Evolutionary conservation across 92 coral and sea anemone species (phyloP).

Genomic region (Paramuricea clavata): DNA sequence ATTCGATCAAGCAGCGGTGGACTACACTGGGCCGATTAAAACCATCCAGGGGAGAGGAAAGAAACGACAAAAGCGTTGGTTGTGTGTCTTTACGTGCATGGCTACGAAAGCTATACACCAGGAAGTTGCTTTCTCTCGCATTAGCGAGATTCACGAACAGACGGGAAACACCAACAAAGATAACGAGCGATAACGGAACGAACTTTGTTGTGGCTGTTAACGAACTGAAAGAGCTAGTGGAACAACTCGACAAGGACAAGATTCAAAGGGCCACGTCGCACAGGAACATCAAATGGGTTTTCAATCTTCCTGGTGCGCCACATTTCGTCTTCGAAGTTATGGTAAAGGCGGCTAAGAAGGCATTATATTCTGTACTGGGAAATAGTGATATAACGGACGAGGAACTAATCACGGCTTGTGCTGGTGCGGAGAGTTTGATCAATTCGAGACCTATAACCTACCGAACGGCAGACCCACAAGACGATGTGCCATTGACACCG

Average conservation of each 20-base stretch:
- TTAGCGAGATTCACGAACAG: constrained; percentile 68
- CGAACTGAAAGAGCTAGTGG: constrained; percentile 56
- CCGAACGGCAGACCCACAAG: constrained; percentile 52
- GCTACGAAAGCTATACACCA: constrained; percentile 75
- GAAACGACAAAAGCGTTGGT: constrained; percentile 70
- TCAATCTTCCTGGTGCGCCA: constrained; percentile 60
- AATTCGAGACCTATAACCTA: constrained; percentile 69
- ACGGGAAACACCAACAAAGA: constrained; percentile 65
- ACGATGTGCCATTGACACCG: constrained; percentile 54
- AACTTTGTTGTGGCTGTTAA: constrained; percentile 70
- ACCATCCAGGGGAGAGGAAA: constrained; percentile 72
- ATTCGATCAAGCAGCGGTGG: constrained; percentile 73
- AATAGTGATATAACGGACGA: constrained; percentile 58
- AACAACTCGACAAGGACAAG: constrained; percentile 63
- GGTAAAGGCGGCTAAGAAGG: constrained; percentile 65
- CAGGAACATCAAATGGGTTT: constrained; percentile 44
- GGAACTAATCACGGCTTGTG: constrained; percentile 58
- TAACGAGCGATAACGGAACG: constrained; percentile 65
- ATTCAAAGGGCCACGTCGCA: constrained; percentile 60
- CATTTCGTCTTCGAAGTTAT: constrained; percentile 65
- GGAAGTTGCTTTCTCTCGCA: constrained; percentile 75
- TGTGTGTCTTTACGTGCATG: constrained; percentile 75
- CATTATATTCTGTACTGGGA: constrained; percentile 58
- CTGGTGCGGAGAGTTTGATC: constrained; percentile 66
- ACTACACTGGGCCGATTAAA: constrained; percentile 70